These are phyloP conservation scores for Setipinna tenuifilis DNA, from an alignment of 2,797 vertebrate species.

Conservation along the genomic window DNA sequence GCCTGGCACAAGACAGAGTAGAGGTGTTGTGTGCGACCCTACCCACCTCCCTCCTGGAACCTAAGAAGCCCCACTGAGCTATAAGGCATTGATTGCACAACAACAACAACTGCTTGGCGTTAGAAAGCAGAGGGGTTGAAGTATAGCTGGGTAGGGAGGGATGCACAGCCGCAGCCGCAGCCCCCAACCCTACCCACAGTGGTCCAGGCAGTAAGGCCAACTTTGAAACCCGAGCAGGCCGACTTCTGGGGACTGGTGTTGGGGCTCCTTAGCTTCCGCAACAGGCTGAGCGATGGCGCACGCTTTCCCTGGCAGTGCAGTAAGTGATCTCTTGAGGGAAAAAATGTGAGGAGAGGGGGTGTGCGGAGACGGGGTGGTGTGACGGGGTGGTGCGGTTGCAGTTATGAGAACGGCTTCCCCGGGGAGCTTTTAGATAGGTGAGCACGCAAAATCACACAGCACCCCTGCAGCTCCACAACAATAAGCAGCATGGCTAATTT, in stretches of 20 bases:
- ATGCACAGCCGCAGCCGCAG: not conserved
- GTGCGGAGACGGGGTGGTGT: not conserved
- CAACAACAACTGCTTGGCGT: not conserved
- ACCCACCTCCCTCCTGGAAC: conserved; percentile 48
- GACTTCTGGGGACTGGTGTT: not conserved
- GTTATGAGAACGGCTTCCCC: not conserved
- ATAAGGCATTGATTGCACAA: conserved; percentile 56
- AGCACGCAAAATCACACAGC: not conserved
- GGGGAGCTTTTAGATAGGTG: conserved; percentile 18
- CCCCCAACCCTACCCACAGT: not conserved
- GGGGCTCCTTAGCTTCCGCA: not conserved
- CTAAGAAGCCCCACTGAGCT: conserved; percentile 47
- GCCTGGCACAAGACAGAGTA: not conserved
- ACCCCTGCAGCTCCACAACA: conserved; percentile 46
- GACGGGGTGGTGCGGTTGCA: not conserved
- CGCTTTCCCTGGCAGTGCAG: conserved; percentile 3
- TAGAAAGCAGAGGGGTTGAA: conserved; percentile 3
- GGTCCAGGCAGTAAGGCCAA: not conserved
- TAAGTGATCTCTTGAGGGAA: conserved; percentile 9
- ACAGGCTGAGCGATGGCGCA: not conserved
- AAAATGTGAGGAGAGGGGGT: not conserved
- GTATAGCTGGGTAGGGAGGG: not conserved
- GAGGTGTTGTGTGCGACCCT: conserved; percentile 23
- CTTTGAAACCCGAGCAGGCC: not conserved
- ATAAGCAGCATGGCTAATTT: conserved; percentile 70